These are phyloP conservation scores for Parnassius glacialis DNA, from an alignment of 2,888 invertebrate species.

Conservation along the genomic window DNA sequence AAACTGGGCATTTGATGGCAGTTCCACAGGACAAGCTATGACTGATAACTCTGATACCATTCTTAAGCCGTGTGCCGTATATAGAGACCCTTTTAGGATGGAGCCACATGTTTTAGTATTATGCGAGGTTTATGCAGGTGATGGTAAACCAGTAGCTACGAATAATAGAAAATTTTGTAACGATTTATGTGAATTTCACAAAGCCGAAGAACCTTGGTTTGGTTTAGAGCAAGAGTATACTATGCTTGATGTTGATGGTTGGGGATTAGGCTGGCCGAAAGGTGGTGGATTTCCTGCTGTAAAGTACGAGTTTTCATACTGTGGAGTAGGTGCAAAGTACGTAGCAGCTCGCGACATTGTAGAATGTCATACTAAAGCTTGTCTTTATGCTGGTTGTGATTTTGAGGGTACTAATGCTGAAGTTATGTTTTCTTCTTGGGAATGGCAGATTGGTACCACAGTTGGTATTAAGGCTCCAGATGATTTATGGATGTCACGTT, in stretches of 20 bases:
- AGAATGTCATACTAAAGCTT: conserved; percentile 90
- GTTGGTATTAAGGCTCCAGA: conserved; percentile 91
- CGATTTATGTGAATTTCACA: conserved; percentile 85
- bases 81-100: conserved; percentile 93
- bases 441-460: conserved; percentile 94
- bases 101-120: conserved; percentile 94
- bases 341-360: conserved; percentile 95
- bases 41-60: conserved; percentile 93
- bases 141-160: conserved; percentile 85
- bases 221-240: conserved; percentile 97
- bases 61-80: conserved; percentile 92
- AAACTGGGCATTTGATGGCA: conserved; percentile 95
- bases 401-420: conserved; percentile 98
- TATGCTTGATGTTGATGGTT: conserved; percentile 91
- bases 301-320: conserved; percentile 94
- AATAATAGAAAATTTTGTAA: conserved; percentile 87
- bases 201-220: conserved; percentile 90
- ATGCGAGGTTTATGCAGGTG: conserved; percentile 89
- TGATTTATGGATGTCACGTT: conserved; percentile 93
- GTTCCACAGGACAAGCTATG: conserved; percentile 92
- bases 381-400: conserved; percentile 95
- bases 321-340: conserved; percentile 96
- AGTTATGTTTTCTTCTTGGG: conserved; percentile 97
- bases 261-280: conserved; percentile 96
- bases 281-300: conserved; percentile 93